Evolutionary conservation across 2,888 invertebrate species (phyloP).

Genomic region (Eupithecia subumbrata): DNA sequence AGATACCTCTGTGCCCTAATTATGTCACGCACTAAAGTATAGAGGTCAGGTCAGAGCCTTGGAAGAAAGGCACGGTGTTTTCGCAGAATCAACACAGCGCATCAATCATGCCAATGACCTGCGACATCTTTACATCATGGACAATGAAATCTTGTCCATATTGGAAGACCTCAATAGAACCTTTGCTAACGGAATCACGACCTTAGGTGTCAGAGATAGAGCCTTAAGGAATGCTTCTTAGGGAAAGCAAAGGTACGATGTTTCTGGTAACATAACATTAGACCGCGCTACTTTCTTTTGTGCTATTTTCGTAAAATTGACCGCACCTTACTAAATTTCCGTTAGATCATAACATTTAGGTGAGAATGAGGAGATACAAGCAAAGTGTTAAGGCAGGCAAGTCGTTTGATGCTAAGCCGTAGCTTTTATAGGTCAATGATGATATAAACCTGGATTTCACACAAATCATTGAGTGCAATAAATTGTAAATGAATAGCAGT

Average conservation of each 20-base stretch:
- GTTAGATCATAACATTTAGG: constrained; percentile 44
- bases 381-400: constrained; percentile 17
- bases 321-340: constrained; percentile 63
- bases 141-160: constrained; percentile 56
- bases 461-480: constrained; percentile 23
- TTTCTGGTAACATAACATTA: constrained; percentile 45
- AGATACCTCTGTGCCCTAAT: constrained; percentile 1
- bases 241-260: constrained; percentile 44
- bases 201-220: constrained; percentile 44
- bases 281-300: constrained; percentile 64
- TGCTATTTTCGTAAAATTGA: constrained; percentile 67
- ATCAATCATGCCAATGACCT: constrained; percentile 67
- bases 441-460: constrained; percentile 12
- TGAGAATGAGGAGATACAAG: constrained; percentile 12
- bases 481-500: constrained; percentile 23
- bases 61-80: constrained; percentile 46
- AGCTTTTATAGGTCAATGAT: constrained; percentile 19
- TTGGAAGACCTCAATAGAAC: constrained; percentile 41
- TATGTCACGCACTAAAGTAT: constrained; percentile 32
- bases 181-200: constrained; percentile 44
- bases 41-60: constrained; percentile 50
- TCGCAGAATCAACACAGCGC: constrained; percentile 54
- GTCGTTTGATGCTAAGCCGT: constrained; percentile 4
- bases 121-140: constrained; percentile 62
- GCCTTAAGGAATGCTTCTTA: constrained; percentile 33